Percentiles rank a stretch among this genome's conserved stretches.
Conservation (phyloP, 2,888 invertebrate genomes). For the Heliothis peltigera region DNA sequence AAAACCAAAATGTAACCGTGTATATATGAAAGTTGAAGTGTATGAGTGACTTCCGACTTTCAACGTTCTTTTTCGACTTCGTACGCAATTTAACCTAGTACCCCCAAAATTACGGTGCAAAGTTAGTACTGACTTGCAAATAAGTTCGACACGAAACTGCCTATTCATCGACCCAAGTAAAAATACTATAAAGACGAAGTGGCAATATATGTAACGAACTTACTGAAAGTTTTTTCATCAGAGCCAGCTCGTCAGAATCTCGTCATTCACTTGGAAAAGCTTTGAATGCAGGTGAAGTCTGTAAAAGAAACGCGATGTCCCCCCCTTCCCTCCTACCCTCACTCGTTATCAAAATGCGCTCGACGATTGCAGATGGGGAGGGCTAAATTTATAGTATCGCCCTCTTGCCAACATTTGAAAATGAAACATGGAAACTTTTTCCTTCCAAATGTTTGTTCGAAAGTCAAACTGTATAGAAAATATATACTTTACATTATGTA, state of each 20-base stretch:
- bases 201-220: constrained; percentile 6
- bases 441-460: constrained; percentile 32
- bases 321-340: neutral
- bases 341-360: constrained; percentile 48
- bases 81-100: neutral
- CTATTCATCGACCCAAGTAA: neutral
- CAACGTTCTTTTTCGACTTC: neutral
- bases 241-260: constrained; percentile 22
- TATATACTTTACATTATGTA: constrained; percentile 38
- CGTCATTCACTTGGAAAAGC: constrained; percentile 41
- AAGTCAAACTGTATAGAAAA: constrained; percentile 19
- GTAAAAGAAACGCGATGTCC: constrained; percentile 10
- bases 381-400: constrained; percentile 45
- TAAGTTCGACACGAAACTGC: neutral
- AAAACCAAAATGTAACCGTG: no score
- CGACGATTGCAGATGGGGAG: constrained; percentile 54
- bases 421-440: constrained; percentile 47
- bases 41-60: neutral
- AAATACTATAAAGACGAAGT: neutral
- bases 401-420: constrained; percentile 47
- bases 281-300: constrained; percentile 42
- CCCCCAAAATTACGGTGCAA: neutral
- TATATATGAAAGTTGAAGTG: no score
- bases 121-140: neutral
- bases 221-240: constrained; percentile 18